Evolutionary conservation across 2,797 vertebrate genomes (phyloP), one percentile per base, ranked within the genome.

Genomic region (Iguana delicatissima): DNA sequence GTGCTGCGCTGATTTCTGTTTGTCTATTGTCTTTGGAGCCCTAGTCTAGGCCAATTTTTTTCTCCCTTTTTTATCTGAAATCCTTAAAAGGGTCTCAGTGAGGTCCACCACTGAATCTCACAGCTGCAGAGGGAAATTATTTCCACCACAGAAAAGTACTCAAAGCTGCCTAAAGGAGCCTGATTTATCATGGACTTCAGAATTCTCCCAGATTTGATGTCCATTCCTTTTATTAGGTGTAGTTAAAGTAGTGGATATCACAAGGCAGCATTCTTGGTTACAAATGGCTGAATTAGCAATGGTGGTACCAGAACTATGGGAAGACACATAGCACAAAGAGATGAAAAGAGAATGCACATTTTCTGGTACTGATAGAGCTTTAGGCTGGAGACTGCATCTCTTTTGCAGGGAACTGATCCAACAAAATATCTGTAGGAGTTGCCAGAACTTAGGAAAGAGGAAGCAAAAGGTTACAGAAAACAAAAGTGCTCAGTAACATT

Each of bases 281-380:
- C 1, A 20, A 22, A 67, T 16, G 13, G 16, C 18, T 64, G 64
- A 67, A 67, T 26, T 67, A 67, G 64, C 26, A 84, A 38, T 46
- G 22, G 46, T 46, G 59, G 26, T 69, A 16, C 13, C 12, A 26
- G 62, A 50, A 22, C 32, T 26, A 46, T n/a, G 46, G 83, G 64
- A 29, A 84, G 55, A 59, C 84, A 87, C 77, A 89, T 93, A 85
- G 42, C 73, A 92, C 35, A 89, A 79, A 52, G 29, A 7, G 59
- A 24, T 35, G 6, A 16, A 18, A 13, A 7, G 80, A 42, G n/a
- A 83, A 22, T 83, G 64, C 20, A 16, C 29, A 29, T 59, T 32
- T 29, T 69, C 83, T 24, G 67, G 13, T 32, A 18, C 52, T 55
- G 35, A 42, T 7, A 76, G n/a, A 86, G 14, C 13, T 42, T 46